A percentile compares a stretch with the other conserved stretches of the same genome.
Evolutionary conservation across 2,113 vertebrate species (phyloP).

Genomic region (Brienomyrus longianalis): DNA sequence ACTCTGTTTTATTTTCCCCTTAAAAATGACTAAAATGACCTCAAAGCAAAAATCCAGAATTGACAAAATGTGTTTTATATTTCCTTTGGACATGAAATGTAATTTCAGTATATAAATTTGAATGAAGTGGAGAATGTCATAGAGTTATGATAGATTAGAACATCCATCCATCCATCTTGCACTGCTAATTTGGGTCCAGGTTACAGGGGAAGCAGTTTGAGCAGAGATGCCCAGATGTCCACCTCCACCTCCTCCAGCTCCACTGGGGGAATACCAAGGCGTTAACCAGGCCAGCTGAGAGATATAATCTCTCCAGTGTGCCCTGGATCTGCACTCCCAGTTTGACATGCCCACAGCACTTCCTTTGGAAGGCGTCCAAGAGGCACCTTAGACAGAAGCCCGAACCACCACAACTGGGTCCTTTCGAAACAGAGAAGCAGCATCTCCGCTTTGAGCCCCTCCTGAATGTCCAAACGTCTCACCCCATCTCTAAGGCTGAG

Average conservation of each 20-base stretch:
- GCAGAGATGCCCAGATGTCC: background rate
- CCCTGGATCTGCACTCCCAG: background rate
- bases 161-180: background rate
- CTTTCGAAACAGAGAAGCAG: background rate
- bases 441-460: background rate
- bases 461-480: background rate
- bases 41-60: constrained; percentile 46
- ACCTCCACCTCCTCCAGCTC: background rate
- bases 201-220: background rate
- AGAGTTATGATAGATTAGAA: background rate
- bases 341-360: background rate
- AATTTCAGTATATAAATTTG: constrained; percentile 20
- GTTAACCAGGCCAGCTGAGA: background rate
- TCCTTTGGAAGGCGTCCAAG: background rate
- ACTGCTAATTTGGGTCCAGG: background rate
- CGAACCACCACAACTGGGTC: background rate
- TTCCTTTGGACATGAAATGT: constrained; percentile 46
- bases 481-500: background rate
- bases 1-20: constrained; percentile 32
- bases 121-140: constrained; percentile 24
- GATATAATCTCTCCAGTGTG: background rate
- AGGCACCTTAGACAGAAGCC: background rate
- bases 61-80: constrained; percentile 58
- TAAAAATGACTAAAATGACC: constrained; percentile 45
- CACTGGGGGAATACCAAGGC: background rate